Percentiles rank a stretch among this genome's conserved stretches.
Conservation (phyloP, 2,113 vertebrate genomes). For the Potamarius usumacintae region DNA sequence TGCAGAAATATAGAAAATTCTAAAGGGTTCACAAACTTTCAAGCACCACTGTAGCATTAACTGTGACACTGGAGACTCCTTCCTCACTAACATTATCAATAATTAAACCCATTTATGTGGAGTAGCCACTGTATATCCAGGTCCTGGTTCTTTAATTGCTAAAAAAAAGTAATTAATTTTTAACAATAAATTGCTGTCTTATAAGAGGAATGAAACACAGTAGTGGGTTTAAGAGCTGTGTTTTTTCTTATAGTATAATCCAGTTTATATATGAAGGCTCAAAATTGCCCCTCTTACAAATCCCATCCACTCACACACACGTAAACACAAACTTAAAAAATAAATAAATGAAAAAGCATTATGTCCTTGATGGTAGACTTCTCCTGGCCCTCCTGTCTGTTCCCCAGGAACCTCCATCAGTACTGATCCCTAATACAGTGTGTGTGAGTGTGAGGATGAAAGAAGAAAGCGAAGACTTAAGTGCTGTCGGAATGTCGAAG, state of each 20-base stretch:
- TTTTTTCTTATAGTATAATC: neutral
- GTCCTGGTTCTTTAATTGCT: neutral
- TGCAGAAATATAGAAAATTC: too few species aligned
- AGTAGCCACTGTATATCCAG: too few species aligned
- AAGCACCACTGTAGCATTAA: too few species aligned
- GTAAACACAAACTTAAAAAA: neutral
- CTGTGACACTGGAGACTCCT: neutral
- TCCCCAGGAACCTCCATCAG: constrained; percentile 42
- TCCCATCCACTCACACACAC: neutral
- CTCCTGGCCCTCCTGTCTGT: neutral
- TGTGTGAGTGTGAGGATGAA: constrained; percentile 23
- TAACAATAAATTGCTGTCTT: neutral
- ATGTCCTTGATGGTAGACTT: neutral
- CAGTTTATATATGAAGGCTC: neutral
- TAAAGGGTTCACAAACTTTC: too few species aligned
- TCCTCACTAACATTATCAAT: neutral
- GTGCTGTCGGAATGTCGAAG: constrained; percentile 66
- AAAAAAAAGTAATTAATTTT: too few species aligned
- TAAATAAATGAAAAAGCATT: neutral
- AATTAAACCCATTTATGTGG: neutral
- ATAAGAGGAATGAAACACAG: neutral
- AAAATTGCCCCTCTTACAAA: neutral
- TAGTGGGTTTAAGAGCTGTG: neutral
- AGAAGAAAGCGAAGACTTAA: neutral
- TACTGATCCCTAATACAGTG: constrained; percentile 70